Percentiles rank a stretch among this genome's conserved stretches.
These are phyloP conservation scores for Zosterops lateralis DNA, from an alignment of 2,113 vertebrate species.

Conservation along the genomic window DNA sequence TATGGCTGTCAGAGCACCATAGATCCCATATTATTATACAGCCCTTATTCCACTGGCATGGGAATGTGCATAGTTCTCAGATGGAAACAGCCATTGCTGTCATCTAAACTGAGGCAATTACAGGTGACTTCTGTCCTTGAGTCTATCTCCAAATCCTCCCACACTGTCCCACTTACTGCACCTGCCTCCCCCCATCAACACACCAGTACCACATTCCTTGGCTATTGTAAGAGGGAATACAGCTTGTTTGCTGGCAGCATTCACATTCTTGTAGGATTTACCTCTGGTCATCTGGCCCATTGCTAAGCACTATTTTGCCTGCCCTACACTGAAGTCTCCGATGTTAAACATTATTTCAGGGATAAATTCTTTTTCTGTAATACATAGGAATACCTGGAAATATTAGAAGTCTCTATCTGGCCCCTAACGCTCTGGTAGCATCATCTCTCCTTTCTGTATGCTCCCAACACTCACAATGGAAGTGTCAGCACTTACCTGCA, in stretches of 20 bases:
- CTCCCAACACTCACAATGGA: background rate
- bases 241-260: background rate
- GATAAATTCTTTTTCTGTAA: rapidly evolving
- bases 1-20: background rate
- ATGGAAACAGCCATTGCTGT: background rate
- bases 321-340: background rate
- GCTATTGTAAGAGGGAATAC: background rate
- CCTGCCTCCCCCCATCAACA: background rate
- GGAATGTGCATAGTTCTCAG: background rate
- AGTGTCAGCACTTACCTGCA: background rate
- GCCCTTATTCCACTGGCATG: background rate
- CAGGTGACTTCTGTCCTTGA: background rate
- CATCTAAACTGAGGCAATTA: background rate
- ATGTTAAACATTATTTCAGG: background rate
- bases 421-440: background rate
- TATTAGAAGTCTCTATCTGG: background rate
- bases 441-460: background rate
- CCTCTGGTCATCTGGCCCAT: background rate
- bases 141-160: background rate
- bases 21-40: background rate
- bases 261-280: background rate
- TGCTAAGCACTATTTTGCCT: background rate
- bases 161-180: background rate
- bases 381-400: background rate
- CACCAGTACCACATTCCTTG: background rate